Conservation (phyloP, 2,797 vertebrate species). For the Rachycentron canadum region DNA sequence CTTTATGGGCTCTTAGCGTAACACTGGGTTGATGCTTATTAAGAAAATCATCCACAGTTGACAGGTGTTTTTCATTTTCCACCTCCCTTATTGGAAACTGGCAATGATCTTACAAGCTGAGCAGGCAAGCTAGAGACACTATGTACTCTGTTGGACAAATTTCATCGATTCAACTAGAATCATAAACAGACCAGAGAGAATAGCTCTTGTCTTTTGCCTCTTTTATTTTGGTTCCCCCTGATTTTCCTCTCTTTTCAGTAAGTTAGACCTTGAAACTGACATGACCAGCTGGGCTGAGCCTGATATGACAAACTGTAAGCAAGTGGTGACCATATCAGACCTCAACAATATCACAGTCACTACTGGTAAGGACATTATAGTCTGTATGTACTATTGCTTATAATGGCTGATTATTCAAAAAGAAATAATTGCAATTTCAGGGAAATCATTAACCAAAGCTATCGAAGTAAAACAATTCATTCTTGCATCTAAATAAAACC, state of each 20-base stretch:
- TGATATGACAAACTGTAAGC: conserved; percentile 74
- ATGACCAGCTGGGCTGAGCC: conserved; percentile 77
- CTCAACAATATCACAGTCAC: conserved; percentile 81
- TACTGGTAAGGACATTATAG: conserved; percentile 71
- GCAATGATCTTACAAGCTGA: background rate
- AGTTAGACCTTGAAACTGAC: conserved; percentile 75
- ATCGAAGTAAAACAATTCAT: background rate
- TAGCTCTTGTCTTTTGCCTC: background rate
- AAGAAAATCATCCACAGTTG: conserved; percentile 10
- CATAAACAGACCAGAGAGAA: background rate
- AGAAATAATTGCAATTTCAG: background rate
- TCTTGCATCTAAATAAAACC: background rate
- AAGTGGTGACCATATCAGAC: conserved; percentile 68
- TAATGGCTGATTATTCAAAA: background rate
- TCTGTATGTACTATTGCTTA: background rate
- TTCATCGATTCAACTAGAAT: background rate
- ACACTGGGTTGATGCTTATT: conserved; percentile 27
- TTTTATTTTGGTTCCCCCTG: background rate
- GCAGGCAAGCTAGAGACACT: background rate
- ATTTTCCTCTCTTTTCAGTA: conserved; percentile 62
- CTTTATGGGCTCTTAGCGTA: conserved; percentile 51
- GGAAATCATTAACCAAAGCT: background rate
- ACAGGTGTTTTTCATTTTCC: conserved; percentile 14
- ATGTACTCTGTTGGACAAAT: background rate
- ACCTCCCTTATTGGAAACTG: background rate